Conservation (phyloP, 2,888 invertebrate genomes). For the Octonoba sinensis region DNA sequence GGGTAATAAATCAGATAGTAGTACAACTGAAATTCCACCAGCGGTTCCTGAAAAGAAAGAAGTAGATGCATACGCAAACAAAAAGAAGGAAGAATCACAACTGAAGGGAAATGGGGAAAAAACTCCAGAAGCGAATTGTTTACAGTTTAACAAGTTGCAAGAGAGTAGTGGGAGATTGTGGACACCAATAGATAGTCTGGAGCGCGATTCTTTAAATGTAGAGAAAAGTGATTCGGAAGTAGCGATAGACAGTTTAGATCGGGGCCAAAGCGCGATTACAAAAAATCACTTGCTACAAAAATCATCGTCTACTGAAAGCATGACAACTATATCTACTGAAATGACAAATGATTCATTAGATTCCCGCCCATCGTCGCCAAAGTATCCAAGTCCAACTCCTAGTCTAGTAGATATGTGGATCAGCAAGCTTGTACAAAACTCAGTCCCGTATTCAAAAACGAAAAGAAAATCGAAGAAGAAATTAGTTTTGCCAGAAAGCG, state of each 20-base stretch:
- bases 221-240: too few species aligned
- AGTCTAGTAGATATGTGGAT: conserved; percentile 58
- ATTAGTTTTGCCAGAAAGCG: conserved; percentile 33
- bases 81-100: neutral
- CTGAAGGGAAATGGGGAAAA: neutral
- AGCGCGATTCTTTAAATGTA: too few species aligned
- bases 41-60: neutral
- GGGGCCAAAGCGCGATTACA: too few species aligned
- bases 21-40: too few species aligned
- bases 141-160: too few species aligned
- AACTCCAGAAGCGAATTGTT: too few species aligned
- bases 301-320: conserved; percentile 45
- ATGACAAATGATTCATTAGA: conserved; percentile 60
- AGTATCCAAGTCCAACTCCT: conserved; percentile 25
- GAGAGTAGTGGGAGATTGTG: too few species aligned
- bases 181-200: too few species aligned
- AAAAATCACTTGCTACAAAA: conserved; percentile 1
- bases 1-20: neutral
- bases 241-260: too few species aligned
- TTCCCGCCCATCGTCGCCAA: conserved; percentile 35
- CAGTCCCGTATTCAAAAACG: conserved; percentile 28
- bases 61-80: neutral
- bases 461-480: conserved; percentile 48
- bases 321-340: conserved; percentile 49
- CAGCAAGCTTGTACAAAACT: conserved; percentile 29